Evolutionary conservation across 2,113 vertebrate species (phyloP).

Genomic region (Gopherus flavomarginatus): DNA sequence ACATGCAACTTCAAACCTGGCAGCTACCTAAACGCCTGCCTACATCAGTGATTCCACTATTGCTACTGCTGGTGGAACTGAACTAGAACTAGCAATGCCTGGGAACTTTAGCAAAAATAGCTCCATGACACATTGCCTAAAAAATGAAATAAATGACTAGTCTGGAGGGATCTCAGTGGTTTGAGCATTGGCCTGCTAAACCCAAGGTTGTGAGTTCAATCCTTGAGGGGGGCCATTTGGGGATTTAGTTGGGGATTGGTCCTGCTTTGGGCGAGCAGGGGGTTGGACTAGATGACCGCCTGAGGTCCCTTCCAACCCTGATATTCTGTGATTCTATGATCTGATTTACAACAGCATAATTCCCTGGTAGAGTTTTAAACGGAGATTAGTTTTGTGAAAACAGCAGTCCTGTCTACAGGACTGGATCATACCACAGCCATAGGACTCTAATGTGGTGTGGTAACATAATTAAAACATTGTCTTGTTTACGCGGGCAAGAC

Average conservation of each 20-base stretch:
- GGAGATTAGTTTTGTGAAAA: neutral
- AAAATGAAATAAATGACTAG: neutral
- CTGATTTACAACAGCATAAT: neutral
- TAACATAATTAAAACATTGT: neutral
- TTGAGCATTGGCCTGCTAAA: no score
- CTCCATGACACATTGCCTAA: fast-evolving
- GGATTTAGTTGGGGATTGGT: no score
- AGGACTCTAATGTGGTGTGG: neutral
- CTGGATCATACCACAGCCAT: neutral
- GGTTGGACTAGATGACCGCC: no score
- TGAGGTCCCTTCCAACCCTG: no score
- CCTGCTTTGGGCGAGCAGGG: no score
- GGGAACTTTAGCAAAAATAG: neutral
- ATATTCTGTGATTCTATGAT: no score
- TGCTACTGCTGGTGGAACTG: neutral
- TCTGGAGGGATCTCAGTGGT: neutral
- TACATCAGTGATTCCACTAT: neutral
- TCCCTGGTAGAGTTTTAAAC: neutral
- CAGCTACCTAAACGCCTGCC: neutral
- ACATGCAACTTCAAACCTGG: neutral
- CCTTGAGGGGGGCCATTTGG: no score
- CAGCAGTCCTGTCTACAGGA: neutral
- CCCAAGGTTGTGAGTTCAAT: no score
- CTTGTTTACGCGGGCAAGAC: neutral
- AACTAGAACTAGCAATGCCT: neutral